A percentile compares a stretch with the other conserved stretches of the same genome.
These are phyloP conservation scores for Takifugu ocellatus DNA, from an alignment of 2,797 vertebrate genomes.

Conservation along the genomic window DNA sequence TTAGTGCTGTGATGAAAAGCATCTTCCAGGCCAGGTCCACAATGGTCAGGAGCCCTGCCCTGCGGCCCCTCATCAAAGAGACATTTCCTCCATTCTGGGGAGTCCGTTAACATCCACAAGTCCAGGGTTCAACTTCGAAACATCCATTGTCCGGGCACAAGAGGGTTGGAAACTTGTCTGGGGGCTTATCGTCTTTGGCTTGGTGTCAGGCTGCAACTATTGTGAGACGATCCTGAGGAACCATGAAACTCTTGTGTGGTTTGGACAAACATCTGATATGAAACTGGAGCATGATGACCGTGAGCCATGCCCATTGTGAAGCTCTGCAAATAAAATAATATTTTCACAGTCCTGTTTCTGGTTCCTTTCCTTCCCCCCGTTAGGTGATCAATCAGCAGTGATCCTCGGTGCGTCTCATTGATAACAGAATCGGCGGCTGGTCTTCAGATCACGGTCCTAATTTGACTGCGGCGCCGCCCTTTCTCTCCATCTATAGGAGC, in stretches of 20 bases:
- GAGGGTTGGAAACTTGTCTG: constrained; percentile 64
- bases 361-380: constrained; percentile 59
- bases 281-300: constrained; percentile 78
- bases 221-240: constrained; percentile 68
- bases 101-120: constrained; percentile 49
- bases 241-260: constrained; percentile 75
- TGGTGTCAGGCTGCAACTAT: constrained; percentile 54
- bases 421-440: constrained; percentile 58
- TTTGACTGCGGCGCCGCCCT: constrained; percentile 65
- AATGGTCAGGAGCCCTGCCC: constrained; percentile 58
- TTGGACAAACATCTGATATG: constrained; percentile 77
- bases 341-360: constrained; percentile 79
- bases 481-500: constrained; percentile 53
- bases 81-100: constrained; percentile 57
- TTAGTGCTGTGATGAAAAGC: constrained; percentile 72
- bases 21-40: constrained; percentile 63
- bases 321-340: constrained; percentile 82
- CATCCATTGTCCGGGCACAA: constrained; percentile 56
- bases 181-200: constrained; percentile 72
- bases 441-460: constrained; percentile 52
- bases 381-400: constrained; percentile 64
- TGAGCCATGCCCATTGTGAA: constrained; percentile 70
- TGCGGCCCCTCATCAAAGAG: constrained; percentile 54
- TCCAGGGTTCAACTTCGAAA: constrained; percentile 56
- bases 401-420: constrained; percentile 20